Base-by-base conservation (phyloP, 2,888 invertebrate species). In the Caenorhabditis sp. region DNA sequence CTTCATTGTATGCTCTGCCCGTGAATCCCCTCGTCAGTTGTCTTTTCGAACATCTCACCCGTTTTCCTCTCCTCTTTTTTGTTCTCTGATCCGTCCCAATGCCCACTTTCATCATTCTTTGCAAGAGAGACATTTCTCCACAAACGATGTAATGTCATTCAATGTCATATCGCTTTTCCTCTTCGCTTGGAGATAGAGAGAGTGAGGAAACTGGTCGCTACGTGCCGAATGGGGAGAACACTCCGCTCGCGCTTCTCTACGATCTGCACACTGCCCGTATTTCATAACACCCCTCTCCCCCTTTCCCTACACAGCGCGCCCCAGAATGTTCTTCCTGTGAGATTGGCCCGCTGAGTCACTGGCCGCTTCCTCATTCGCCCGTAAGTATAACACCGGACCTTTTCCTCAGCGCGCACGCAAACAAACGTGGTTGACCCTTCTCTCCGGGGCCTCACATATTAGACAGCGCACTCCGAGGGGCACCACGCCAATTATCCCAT, bases 311-410 rank as follows among this genome's bases (percentile, higher is more conserved):
- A 55, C 63, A 65, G 37, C 63, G 41, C 43, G 20, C 65, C 43
- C 65, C 56, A 65, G 65, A 65, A 56, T 56, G 53, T 65, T 65
- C 65, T 65, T 63, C 45, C 27, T 63, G 55, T 63, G 32, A 27
- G 45, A 35, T 45, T 11, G 32, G 30, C 17, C 32, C 53, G 63
- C 63, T 56, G 65, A 56, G 17, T 65, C 55, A 56, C 37, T n/a
- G n/a, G n/a, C n/a, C n/a, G n/a, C n/a, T n/a, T n/a, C n/a, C n/a
- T n/a, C n/a, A n/a, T n/a, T n/a, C n/a, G n/a, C 35, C 56, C 30
- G n/a, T n/a, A n/a, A n/a, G 43, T 53, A 53, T 63, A 63, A 53
- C 53, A 55, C 32, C 8, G 43, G 53, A 53, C 53, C 52, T 20
- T 13, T 15, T 27, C 26, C 15, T 27, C 62, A n/a, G 41, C 37